Evolutionary conservation across 2,113 vertebrate species (phyloP), one percentile per base, ranked within the genome.

Genomic region (Dascyllus trimaculatus): DNA sequence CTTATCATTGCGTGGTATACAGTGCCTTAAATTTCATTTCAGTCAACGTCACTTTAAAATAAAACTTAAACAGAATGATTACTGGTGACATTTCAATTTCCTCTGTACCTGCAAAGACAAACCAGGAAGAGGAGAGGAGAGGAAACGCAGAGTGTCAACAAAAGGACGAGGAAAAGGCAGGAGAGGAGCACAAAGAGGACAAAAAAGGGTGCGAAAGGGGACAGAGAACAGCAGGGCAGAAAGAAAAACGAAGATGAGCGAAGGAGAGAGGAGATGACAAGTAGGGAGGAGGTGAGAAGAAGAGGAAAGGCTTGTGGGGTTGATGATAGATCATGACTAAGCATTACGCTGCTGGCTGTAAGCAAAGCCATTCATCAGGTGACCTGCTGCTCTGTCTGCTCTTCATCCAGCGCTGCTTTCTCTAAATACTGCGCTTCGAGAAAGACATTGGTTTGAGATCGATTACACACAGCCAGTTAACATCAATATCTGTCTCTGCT

Each of bases 311-410:
- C 43, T 65, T 40, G 51, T 40, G 64, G 29, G 38, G n/a, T 29
- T 29, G 65, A 80, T 75, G 73, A 84, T 22, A 58, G 59, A 87
- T 89, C 84, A 82, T 81, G 85, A 92, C 82, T 85, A 84, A 90
- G 87, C 82, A 67, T 87, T 64, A 82, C 29, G 15, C 68, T 56
- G 80, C 58, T 64, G 72, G 45, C 86, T 85, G 70, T 80, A 79
- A 87, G 79, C 53, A 78, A 84, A 76, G 43, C 71, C 59, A 81
- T 90, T 83, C 60, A 83, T 88, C 87, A 89, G 80, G 75, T 81
- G 73, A 82, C 74, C 73, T 29, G 79, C 60, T 59, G 75, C 60
- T 71, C 66, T 0, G 46, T 48, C 58, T 61, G 61, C 71, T 77
- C 81, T 72, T 77, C 64, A 73, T 77, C 35, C 60, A 75, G 48